A percentile compares a stretch with the other conserved stretches of the same genome.
Evolutionary conservation across 2,797 vertebrate genomes (phyloP).

Genomic region (Macrochelys suwanniensis): DNA sequence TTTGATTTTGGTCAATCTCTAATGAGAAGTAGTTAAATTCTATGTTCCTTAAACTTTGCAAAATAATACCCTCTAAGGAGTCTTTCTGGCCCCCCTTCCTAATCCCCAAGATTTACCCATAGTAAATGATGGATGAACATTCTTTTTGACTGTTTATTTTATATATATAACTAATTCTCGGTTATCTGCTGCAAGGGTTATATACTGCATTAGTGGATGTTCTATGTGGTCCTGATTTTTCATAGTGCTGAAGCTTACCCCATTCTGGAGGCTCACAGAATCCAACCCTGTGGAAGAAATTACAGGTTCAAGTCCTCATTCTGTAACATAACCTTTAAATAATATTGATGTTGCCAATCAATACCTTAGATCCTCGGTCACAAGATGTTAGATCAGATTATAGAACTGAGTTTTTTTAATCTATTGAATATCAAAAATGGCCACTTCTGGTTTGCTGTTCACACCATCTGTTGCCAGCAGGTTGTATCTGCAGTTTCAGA

Average conservation of each 20-base stretch:
- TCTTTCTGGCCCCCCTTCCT: not conserved
- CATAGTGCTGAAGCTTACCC: fast-evolving
- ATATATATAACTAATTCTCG: slow-evolving; percentile 6
- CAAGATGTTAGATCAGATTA: slow-evolving; percentile 72
- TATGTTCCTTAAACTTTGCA: not conserved
- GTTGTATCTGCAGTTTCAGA: slow-evolving; percentile 66
- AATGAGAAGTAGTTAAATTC: not conserved
- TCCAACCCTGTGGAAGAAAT: not conserved
- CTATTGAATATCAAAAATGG: slow-evolving; percentile 74
- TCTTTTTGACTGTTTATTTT: slow-evolving; percentile 56
- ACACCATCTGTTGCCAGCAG: slow-evolving; percentile 75
- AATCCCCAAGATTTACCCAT: not conserved
- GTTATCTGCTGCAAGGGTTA: not conserved
- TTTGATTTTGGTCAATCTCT: not conserved
- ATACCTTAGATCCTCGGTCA: slow-evolving; percentile 51
- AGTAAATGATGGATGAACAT: slow-evolving; percentile 33
- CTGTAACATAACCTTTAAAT: not conserved
- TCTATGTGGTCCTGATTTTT: not conserved
- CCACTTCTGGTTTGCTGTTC: slow-evolving; percentile 65
- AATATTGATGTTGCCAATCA: slow-evolving; percentile 58
- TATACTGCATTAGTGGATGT: not conserved
- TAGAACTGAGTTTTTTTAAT: slow-evolving; percentile 70
- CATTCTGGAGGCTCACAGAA: not conserved
- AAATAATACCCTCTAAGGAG: not conserved
- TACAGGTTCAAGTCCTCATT: slow-evolving; percentile 32